Percentiles rank a stretch among this genome's conserved stretches.
Evolutionary conservation across 2,888 invertebrate genomes (phyloP).

Genomic region (Colostygia pectinataria): DNA sequence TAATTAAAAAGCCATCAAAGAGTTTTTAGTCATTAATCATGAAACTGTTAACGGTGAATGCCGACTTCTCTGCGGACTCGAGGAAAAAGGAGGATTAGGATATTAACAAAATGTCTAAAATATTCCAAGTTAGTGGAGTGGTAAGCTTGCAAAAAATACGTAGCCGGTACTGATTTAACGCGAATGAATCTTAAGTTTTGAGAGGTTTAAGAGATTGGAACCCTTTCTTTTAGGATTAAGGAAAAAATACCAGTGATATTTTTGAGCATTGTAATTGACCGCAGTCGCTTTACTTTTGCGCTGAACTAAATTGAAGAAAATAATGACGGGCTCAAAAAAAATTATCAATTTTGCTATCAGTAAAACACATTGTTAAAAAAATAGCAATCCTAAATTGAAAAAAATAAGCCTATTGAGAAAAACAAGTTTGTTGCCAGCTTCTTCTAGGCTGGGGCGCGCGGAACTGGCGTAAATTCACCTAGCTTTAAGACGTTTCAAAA

Average conservation of each 20-base stretch:
- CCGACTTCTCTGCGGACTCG: conserved; percentile 65
- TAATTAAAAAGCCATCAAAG: conserved; percentile 84
- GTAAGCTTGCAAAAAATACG: conserved; percentile 67
- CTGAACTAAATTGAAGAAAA: conserved; percentile 8
- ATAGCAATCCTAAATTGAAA: too few species aligned
- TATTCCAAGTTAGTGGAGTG: conserved; percentile 75
- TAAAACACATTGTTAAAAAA: too few species aligned
- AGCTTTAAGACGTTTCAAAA: too few species aligned
- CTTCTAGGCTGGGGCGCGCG: too few species aligned
- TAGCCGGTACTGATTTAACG: conserved; percentile 63
- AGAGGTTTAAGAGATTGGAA: conserved; percentile 74
- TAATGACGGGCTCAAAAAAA: too few species aligned
- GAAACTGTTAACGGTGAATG: conserved; percentile 82
- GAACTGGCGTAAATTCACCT: too few species aligned
- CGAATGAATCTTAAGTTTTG: conserved; percentile 72
- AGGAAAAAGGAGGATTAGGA: conserved; percentile 75
- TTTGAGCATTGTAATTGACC: conserved; percentile 76
- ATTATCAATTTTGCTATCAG: too few species aligned
- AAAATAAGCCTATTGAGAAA: too few species aligned
- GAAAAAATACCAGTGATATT: conserved; percentile 68
- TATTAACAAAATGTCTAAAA: conserved; percentile 79
- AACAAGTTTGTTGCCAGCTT: too few species aligned
- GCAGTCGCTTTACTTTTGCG: conserved; percentile 53
- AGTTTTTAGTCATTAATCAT: conserved; percentile 83
- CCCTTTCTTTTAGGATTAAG: conserved; percentile 65